These are phyloP conservation scores for Macrobrachium nipponense DNA, from an alignment of 1,140 invertebrate species.

Conservation along the genomic window DNA sequence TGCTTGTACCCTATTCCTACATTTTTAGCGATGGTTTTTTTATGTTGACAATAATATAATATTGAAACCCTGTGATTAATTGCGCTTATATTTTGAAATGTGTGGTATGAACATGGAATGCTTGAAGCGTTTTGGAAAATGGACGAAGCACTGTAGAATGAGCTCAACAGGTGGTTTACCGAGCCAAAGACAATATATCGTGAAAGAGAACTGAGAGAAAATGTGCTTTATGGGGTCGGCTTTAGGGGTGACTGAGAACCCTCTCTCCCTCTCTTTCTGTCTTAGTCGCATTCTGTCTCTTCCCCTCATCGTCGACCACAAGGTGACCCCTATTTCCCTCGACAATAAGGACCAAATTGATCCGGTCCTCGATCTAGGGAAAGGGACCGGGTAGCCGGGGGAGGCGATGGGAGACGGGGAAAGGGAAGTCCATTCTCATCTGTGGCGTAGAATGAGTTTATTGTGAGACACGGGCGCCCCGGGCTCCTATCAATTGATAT, in stretches of 20 bases:
- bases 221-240: not conserved
- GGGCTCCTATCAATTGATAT: slow-evolving; percentile 50
- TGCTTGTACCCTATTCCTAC: no score
- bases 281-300: slow-evolving; percentile 6
- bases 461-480: slow-evolving; percentile 43
- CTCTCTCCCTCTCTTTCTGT: slow-evolving; percentile 13
- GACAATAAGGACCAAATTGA: not conserved
- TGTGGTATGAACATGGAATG: no score
- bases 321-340: not conserved
- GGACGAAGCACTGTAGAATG: not conserved
- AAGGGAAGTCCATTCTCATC: slow-evolving; percentile 49
- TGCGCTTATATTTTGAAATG: no score
- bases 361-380: no score
- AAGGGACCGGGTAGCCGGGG: no score
- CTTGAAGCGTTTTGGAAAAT: not conserved
- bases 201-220: not conserved
- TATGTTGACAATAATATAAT: no score
- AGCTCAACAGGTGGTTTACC: not conserved
- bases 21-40: no score
- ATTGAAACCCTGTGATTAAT: no score
- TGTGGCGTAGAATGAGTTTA: slow-evolving; percentile 53
- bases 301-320: not conserved
- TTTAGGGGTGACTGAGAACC: not conserved
- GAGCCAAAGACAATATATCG: slow-evolving; percentile 18
- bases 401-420: not conserved